phyloP scores from a whole-genome alignment of 2,113 vertebrate species.

The Paratilapia polleni region DNA sequence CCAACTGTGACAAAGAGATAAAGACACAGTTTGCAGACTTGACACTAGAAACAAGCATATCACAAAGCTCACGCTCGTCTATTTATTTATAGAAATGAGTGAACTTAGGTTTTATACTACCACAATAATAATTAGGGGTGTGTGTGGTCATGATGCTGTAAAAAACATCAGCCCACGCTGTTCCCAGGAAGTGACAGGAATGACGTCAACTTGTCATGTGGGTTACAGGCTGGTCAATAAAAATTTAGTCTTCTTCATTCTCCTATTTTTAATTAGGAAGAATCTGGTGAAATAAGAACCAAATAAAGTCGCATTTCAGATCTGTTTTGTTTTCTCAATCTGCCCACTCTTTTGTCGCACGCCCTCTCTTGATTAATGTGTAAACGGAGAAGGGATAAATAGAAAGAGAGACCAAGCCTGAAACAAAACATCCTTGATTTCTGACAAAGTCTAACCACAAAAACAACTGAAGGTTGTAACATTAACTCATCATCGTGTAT shows the following conservation, averaged over 20 bases:
- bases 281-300: neutral
- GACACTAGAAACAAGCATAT: neutral
- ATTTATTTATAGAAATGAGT: neutral
- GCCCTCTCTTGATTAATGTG: neutral
- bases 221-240: neutral
- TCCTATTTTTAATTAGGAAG: slow-evolving; percentile 8
- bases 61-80: neutral
- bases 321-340: neutral
- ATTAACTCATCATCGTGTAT: neutral
- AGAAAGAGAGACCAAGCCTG: neutral
- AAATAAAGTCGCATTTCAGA: neutral
- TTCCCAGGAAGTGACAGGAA: neutral
- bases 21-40: fast-evolving
- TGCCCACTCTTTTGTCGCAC: neutral
- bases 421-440: neutral
- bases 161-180: neutral
- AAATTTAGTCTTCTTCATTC: neutral
- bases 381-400: neutral
- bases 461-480: neutral
- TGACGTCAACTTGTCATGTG: neutral
- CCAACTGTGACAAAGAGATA: neutral
- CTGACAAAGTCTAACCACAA: neutral
- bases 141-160: neutral
- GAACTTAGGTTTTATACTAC: neutral
- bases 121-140: neutral